Conservation (phyloP, 1,140 invertebrate genomes). For the Orussus abietinus region DNA sequence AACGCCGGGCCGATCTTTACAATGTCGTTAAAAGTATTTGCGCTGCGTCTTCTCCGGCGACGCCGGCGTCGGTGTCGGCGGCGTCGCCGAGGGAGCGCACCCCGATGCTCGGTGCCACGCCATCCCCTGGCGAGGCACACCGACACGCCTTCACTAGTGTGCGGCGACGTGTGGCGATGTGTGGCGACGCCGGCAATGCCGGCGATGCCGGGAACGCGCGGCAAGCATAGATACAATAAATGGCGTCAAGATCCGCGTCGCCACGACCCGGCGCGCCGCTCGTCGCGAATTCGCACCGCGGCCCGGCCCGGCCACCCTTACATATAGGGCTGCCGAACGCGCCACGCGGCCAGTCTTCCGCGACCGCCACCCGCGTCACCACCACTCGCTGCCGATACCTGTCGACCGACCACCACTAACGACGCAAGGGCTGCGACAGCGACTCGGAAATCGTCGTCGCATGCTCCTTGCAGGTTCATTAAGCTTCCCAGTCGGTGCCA, state of each 20-base stretch:
- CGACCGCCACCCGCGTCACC: slow-evolving; percentile 12
- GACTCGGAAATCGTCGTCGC: too few relatives aligned
- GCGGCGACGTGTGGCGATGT: neutral
- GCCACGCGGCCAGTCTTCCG: slow-evolving; percentile 20
- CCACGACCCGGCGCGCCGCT: slow-evolving; percentile 32
- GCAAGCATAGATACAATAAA: slow-evolving; percentile 25
- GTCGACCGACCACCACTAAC: slow-evolving; percentile 1
- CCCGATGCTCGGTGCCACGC: neutral
- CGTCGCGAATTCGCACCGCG: slow-evolving; percentile 7
- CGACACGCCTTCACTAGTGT: neutral
- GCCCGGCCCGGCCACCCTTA: slow-evolving; percentile 27
- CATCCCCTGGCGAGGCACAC: too few relatives aligned
- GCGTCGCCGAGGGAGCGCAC: neutral
- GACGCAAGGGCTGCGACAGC: neutral
- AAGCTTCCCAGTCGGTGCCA: too few relatives aligned
- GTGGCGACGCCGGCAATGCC: too few relatives aligned
- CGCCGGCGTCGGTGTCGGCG: neutral
- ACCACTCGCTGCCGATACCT: slow-evolving; percentile 9
- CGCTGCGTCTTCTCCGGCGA: slow-evolving; percentile 3
- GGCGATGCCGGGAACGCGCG: slow-evolving; percentile 1
- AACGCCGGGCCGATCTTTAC: too few relatives aligned
- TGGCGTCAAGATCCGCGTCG: slow-evolving; percentile 42
- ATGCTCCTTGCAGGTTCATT: too few relatives aligned
- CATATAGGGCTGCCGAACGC: slow-evolving; percentile 23
- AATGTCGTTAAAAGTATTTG: slow-evolving; percentile 21